Percentiles rank a stretch among this genome's conserved stretches.
Conservation (phyloP, 2,888 invertebrate species). For the Ellobium chinense region DNA sequence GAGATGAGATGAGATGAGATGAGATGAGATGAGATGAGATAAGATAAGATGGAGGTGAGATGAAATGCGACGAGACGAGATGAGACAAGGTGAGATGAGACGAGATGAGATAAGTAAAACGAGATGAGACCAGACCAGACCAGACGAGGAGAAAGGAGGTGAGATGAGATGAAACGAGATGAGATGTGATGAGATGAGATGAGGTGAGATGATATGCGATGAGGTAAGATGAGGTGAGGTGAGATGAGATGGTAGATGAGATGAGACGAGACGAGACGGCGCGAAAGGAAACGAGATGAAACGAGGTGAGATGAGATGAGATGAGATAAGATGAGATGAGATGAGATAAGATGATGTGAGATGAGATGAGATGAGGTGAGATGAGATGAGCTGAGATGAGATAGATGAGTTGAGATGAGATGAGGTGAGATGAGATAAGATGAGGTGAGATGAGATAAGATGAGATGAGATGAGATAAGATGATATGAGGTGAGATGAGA, state of each 20-base stretch:
- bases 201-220: neutral
- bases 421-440: neutral
- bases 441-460: neutral
- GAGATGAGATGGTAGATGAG: neutral
- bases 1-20: neutral
- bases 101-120: no score
- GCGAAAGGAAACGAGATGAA: neutral
- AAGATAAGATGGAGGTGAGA: neutral
- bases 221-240: neutral
- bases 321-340: neutral
- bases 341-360: neutral
- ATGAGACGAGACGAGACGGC: neutral
- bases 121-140: no score
- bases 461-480: neutral
- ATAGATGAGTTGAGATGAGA: no score
- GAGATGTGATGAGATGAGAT: neutral
- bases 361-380: neutral
- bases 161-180: neutral
- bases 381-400: neutral
- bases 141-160: neutral
- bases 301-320: neutral
- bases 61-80: neutral
- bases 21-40: neutral
- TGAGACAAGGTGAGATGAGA: neutral
- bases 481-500: neutral